Conservation (phyloP, 2,797 vertebrate genomes). For the Anniella stebbinsi region DNA sequence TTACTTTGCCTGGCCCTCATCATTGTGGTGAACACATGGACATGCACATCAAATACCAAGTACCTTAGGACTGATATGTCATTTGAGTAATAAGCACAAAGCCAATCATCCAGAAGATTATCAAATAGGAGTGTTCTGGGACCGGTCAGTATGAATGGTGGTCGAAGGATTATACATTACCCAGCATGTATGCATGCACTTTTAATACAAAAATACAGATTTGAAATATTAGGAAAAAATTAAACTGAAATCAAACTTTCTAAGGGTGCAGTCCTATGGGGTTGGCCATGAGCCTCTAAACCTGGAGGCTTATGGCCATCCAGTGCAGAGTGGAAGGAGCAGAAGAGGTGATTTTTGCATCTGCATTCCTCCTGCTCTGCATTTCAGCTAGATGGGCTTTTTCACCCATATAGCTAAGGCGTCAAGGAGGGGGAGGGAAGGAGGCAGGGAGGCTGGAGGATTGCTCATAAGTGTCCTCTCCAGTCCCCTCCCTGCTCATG, state of each 20-base stretch:
- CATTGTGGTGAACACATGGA: neutral
- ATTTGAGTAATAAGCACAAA: neutral
- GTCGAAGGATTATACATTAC: neutral
- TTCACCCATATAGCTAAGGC: too few species aligned
- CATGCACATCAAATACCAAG: neutral
- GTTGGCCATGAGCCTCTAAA: too few species aligned
- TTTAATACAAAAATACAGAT: neutral
- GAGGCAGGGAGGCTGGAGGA: too few species aligned
- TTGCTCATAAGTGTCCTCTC: too few species aligned
- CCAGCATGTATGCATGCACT: neutral
- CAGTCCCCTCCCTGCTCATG: too few species aligned
- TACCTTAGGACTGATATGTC: neutral
- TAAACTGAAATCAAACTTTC: neutral
- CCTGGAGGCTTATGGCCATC: too few species aligned
- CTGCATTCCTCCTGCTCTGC: too few species aligned
- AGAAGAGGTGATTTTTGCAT: too few species aligned
- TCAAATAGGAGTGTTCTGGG: neutral
- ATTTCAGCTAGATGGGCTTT: too few species aligned
- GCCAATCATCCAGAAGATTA: neutral
- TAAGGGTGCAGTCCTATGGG: too few species aligned
- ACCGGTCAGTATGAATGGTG: neutral
- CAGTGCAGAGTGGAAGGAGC: too few species aligned
- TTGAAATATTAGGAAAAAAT: neutral
- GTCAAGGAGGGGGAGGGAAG: too few species aligned
- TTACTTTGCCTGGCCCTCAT: neutral